Base-by-base conservation (phyloP, 1,140 invertebrate genomes). In the Protaetia brevitarsis region DNA sequence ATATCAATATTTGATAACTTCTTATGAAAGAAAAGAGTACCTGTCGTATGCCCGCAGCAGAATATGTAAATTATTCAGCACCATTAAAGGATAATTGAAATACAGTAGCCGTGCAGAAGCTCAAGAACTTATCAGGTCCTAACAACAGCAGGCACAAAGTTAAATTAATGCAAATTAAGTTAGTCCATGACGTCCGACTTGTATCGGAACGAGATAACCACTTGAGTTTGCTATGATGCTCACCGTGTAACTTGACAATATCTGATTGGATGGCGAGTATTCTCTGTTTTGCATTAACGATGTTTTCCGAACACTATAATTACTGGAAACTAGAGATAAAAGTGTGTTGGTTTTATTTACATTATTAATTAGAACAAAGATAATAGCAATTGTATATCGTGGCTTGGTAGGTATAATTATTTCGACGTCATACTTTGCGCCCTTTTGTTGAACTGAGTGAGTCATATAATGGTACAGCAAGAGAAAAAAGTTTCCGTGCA, bases 241-340 rank as follows among this genome's bases (percentile, higher is more conserved):
- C 34, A 37, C 34, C n/a, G 34, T 37, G 34, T 37, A 37, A 37
- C 34, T 37, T 37, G 34, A 37, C 34, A 37, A 37, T 37, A 37
- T 37, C 34, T 37, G 34, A 37, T 37, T 11, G 11, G 34, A 37
- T 3, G 34, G 34, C 34, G 34, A 16, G 34, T 37, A 37, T 16
- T 37, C 34, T 37, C 34, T 37, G 5, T 37, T 37, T 37, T 37
- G 34, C 34, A 37, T 37, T 37, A 37, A 37, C 34, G 34, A 37
- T 37, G 16, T 37, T 37, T 37, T 37, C 34, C 34, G 34, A 16
- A 4, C 34, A 13, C 34, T 37, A 16, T 37, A 37, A 37, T 37
- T 37, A 37, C 34, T 37, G 34, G 11, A 37, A 37, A 37, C 5
- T 16, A 37, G 16, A 37, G 34, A 37, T 37, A 37, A 37, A 37